Evolutionary conservation across 2,797 vertebrate species (phyloP), one percentile per base, ranked within the genome.

Genomic region (Notamacropus eugenii): DNA sequence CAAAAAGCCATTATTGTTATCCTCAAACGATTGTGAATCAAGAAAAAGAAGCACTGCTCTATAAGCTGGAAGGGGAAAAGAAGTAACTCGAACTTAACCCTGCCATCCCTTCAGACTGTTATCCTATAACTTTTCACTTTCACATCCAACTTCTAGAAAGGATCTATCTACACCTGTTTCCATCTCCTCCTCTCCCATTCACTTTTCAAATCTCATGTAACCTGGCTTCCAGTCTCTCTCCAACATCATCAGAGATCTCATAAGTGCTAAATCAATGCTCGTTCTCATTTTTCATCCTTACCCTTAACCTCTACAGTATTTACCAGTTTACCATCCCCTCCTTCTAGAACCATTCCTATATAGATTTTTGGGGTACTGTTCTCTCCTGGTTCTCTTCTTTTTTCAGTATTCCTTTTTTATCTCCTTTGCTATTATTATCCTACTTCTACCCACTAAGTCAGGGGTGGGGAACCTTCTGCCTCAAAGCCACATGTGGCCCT

Each of bases 11-110:
- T 91, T 95, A 90, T 62, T 97, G 91, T 94, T 93, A 93, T 95
- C 97, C 40, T 59, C 67, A 96, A 97, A 97, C 31, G 96, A 5
- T 74, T 93, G 16, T 94, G 95, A 98, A 90, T 67, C 59, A 95
- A 74, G 9, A 57, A 94, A 96, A 97, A 9, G 50, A 97, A 97
- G 1, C 10, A 9, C 55, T 62, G 92, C 2, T 46, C 74, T 82
- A 82, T 46, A 24, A 82, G 5, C 34, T n/a, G 14, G 5, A 67
- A 40, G 40, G 74, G 40, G 40, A 11, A 46, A 82, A 46, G 40
- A 3, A 14, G n/a, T 19, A 27, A 82, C n/a, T 82, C 9, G 16
- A 19, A 82, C 8, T 46, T 82, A 40, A 46, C 3, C 19, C 19
- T 46, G 40, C n/a, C 74, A 27, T 46, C 22, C 74, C 40, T 8